Evolutionary conservation across 2,888 invertebrate genomes (phyloP).

Genomic region (Melikaiella ostensackeni): DNA sequence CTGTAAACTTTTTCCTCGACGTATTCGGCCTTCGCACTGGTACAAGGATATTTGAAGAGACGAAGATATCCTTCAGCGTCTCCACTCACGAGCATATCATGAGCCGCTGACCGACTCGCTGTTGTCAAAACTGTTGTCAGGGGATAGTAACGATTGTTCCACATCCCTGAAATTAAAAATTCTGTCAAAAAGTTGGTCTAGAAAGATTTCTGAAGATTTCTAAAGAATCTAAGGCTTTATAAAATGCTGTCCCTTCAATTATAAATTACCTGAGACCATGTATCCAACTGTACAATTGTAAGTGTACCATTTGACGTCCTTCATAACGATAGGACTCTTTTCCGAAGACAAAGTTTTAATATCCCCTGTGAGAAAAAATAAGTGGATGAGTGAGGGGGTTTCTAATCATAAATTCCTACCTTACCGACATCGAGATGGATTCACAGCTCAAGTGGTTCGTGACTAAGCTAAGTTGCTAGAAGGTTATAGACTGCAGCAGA

Average conservation of each 20-base stretch:
- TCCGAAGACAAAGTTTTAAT: conserved; percentile 92
- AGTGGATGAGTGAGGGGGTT: no score
- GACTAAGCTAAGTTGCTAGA: no score
- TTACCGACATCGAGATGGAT: no score
- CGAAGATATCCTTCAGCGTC: conserved; percentile 94
- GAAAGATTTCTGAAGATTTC: background rate
- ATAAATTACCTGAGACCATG: conserved; percentile 86
- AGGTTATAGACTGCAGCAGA: no score
- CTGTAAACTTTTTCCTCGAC: conserved; percentile 93
- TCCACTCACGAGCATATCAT: conserved; percentile 90
- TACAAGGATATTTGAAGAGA: conserved; percentile 92
- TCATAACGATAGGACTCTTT: conserved; percentile 93
- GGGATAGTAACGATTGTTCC: conserved; percentile 94
- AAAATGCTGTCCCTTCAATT: no score
- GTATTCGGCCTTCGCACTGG: conserved; percentile 91
- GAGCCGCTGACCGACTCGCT: conserved; percentile 89
- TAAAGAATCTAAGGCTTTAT: background rate
- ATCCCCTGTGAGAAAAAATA: conserved; percentile 83
- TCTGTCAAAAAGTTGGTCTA: background rate
- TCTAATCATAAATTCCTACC: no score
- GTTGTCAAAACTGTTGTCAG: conserved; percentile 90
- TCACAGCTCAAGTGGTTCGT: no score
- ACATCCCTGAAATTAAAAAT: conserved; percentile 81
- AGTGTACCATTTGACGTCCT: conserved; percentile 93
- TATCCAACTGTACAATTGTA: conserved; percentile 93